A percentile compares a stretch with the other conserved stretches of the same genome.
phyloP scores from a whole-genome alignment of 1,140 invertebrate genomes.

The Drosophila albomicans region DNA sequence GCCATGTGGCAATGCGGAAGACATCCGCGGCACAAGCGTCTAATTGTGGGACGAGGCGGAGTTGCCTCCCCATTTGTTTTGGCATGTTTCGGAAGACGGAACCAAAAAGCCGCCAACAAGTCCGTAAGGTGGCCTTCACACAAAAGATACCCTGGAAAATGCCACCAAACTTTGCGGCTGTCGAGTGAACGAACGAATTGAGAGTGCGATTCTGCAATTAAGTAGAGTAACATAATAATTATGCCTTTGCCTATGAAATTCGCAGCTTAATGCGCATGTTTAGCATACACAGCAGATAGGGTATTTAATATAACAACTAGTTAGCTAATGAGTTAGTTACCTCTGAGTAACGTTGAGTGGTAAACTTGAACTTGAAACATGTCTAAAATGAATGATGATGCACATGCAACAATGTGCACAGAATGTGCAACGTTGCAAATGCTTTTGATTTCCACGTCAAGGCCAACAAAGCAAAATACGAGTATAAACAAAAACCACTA shows the following conservation, averaged over 20 bases:
- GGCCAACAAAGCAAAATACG: not conserved
- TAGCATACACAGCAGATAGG: not conserved
- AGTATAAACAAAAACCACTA: not conserved
- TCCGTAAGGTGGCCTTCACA: conserved; percentile 3
- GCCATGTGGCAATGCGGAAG: conserved; percentile 70
- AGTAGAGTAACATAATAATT: not conserved
- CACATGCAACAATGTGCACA: conserved; percentile 52
- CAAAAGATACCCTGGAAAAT: conserved; percentile 3
- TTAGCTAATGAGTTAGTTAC: not conserved
- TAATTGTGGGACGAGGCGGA: conserved; percentile 60
- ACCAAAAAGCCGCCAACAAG: conserved; percentile 40
- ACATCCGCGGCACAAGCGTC: conserved; percentile 37
- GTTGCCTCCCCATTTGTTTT: conserved; percentile 17
- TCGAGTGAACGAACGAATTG: not conserved
- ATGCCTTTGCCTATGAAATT: not conserved
- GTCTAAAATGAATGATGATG: conserved; percentile 38
- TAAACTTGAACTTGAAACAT: conserved; percentile 78
- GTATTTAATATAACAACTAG: conserved; percentile 6
- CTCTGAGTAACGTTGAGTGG: not conserved
- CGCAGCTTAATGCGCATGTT: not conserved
- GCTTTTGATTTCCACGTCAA: conserved; percentile 25
- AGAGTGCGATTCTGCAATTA: not conserved
- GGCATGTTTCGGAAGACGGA: conserved; percentile 73
- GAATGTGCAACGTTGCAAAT: conserved; percentile 42
- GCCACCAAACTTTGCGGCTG: not conserved